Base-by-base conservation (phyloP, 2,888 invertebrate genomes). In the Coenonympha arcania region DNA sequence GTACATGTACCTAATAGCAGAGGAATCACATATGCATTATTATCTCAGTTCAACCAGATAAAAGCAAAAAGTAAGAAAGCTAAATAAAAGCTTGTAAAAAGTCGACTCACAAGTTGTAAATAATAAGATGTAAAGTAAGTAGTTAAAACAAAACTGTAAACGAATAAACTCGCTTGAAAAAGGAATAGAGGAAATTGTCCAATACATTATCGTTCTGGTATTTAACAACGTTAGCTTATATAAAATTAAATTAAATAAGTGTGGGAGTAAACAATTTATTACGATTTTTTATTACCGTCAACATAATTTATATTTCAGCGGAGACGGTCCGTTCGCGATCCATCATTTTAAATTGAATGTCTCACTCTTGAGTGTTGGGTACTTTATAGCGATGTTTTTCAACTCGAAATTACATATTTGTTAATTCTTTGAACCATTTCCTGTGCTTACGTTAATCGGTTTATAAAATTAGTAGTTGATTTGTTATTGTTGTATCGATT, bases 261-360 rank as follows among this genome's bases (percentile, higher is more conserved):
- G 36, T 19, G 36, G 36, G 19, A 36, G 19, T 36, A 16, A 33
- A 19, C 19, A n/a, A 34, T 19, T 6, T 36, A 36, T 36, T 26
- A 40, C 15, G 15, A 30, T 44, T 43, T 54, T 49, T 49, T 51
- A 48, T 40, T 40, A 34, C 19, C 31, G 40, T 49, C 33, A 33
- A 48, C 43, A 47, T 54, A 49, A 54, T 54, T 54, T 48, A 56
- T 52, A 44, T 41, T 48, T 50, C 36, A 54, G 48, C 48, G 46
- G 42, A 13, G 52, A 48, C 44, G 49, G 22, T 52, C 48, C 44
- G 42, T 41, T 54, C 46, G 40, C 47, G 52, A 62, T 60, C 56
- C 59, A 61, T 62, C 59, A 60, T 53, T 52, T 52, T 52, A 56
- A 61, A 59, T 62, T 59, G 56, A 59, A 56, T 54, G 59, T 60